Evolutionary conservation across 2,888 invertebrate genomes (phyloP), one percentile per base, ranked within the genome.

Genomic region (Timandra comae): DNA sequence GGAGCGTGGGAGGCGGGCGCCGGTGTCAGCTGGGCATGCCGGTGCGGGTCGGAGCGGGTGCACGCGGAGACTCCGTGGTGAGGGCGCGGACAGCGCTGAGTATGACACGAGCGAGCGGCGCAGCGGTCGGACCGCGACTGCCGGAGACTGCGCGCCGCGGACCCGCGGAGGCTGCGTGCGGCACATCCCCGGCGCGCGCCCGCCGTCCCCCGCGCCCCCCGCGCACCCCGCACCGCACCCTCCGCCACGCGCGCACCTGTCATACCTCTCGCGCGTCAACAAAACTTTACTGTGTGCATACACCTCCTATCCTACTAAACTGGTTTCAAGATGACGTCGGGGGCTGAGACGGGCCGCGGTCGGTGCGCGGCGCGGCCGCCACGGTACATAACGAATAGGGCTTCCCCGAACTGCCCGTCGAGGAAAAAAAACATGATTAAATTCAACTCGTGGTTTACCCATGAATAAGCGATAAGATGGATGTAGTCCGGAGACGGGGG

Each of bases 11-110:
- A 42, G 46, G 38, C 30, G 47, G 38, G 47, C 53, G 59, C 51
- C 56, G 61, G 49, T 60, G 77, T 77, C 78, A 77, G 77, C 68
- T 65, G 70, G 54, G 55, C 79, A 70, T 69, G 65, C 63, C 60
- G 56, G 46, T 46, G 39, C 44, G 40, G 44, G 58, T 47, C 42
- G 48, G 48, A 47, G 54, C 41, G 33, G 39, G 47, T 21, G 49
- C 39, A 47, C 52, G 56, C 49, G 47, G 33, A 43, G 46, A 46
- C 40, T 6, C 10, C 24, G 11, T 9, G 23, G n/a, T 2, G 23
- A 8, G 48, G 47, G 36, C 42, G 54, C 45, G 40, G 42, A 39
- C n/a, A n/a, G n/a, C n/a, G n/a, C n/a, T n/a, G n/a, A n/a, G n/a
- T n/a, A n/a, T n/a, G n/a, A 44, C 41, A 41, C 35, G 45, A 33